Conservation (phyloP, 2,797 vertebrate genomes). For the Acrossocheilus fasciatus region DNA sequence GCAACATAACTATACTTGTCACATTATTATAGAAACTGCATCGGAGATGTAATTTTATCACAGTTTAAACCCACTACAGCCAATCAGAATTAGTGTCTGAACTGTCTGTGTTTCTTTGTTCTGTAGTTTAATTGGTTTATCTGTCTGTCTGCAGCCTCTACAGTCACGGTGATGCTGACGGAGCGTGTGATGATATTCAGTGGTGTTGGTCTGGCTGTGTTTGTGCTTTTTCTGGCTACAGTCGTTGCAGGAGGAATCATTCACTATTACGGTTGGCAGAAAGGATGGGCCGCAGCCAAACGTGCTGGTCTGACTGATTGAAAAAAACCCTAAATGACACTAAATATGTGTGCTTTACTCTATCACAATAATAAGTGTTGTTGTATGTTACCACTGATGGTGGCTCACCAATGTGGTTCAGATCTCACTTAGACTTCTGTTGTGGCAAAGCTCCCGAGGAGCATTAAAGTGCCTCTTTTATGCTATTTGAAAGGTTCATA, state of each 20-base stretch:
- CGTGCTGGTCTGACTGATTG: neutral
- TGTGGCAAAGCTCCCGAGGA: neutral
- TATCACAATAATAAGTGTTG: neutral
- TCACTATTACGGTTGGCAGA: neutral
- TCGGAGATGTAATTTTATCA: neutral
- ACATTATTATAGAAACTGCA: neutral
- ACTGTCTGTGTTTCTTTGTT: neutral
- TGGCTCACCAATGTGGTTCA: neutral
- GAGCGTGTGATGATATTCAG: neutral
- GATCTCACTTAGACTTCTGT: neutral
- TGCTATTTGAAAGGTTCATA: too few relatives aligned
- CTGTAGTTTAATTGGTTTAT: neutral
- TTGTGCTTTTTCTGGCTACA: neutral
- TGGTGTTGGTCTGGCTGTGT: constrained; percentile 3
- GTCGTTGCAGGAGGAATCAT: neutral
- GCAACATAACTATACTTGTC: neutral
- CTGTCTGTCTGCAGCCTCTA: neutral
- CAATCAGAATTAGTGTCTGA: neutral
- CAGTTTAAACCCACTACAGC: too few relatives aligned
- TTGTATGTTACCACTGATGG: neutral
- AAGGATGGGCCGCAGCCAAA: neutral
- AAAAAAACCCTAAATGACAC: neutral
- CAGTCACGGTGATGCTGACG: neutral
- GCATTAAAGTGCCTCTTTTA: neutral
- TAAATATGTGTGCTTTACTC: neutral